Evolutionary conservation across 2,888 invertebrate genomes (phyloP).

Genomic region (Xestia rhomboidea): DNA sequence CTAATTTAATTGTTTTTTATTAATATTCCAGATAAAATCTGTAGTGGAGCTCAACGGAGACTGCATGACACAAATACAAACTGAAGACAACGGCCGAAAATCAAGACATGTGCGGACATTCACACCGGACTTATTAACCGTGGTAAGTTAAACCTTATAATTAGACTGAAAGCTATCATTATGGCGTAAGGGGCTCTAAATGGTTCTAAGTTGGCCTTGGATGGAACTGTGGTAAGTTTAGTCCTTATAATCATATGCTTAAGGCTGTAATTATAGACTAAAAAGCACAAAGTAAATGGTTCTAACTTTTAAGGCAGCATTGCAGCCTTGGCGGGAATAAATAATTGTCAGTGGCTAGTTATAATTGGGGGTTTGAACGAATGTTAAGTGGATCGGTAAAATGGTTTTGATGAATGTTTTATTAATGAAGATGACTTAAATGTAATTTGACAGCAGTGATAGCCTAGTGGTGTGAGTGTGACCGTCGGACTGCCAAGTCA

Average conservation of each 20-base stretch:
- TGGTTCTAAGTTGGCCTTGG: constrained; percentile 13
- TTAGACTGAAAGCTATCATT: constrained; percentile 12
- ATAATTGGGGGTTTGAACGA: constrained; percentile 3
- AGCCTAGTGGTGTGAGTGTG: no score
- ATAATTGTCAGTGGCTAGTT: constrained; percentile 17
- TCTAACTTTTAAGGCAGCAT: neutral
- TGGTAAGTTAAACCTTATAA: constrained; percentile 71
- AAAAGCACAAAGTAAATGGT: neutral
- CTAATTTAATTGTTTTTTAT: neutral
- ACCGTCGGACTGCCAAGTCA: no score
- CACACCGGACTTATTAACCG: constrained; percentile 73
- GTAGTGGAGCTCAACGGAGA: constrained; percentile 72
- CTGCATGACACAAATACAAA: constrained; percentile 77
- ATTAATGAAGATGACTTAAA: neutral
- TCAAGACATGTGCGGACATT: constrained; percentile 79
- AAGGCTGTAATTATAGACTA: constrained; percentile 7
- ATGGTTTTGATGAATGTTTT: constrained; percentile 9
- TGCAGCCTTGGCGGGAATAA: constrained; percentile 37
- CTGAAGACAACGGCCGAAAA: constrained; percentile 77
- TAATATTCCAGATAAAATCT: constrained; percentile 76
- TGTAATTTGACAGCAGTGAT: no score
- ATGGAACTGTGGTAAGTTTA: constrained; percentile 74
- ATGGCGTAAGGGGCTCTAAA: neutral
- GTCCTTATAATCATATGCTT: constrained; percentile 2
- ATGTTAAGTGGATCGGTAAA: neutral